These are phyloP conservation scores for Matsumyia berberina DNA, from an alignment of 2,888 invertebrate species.

Conservation along the genomic window DNA sequence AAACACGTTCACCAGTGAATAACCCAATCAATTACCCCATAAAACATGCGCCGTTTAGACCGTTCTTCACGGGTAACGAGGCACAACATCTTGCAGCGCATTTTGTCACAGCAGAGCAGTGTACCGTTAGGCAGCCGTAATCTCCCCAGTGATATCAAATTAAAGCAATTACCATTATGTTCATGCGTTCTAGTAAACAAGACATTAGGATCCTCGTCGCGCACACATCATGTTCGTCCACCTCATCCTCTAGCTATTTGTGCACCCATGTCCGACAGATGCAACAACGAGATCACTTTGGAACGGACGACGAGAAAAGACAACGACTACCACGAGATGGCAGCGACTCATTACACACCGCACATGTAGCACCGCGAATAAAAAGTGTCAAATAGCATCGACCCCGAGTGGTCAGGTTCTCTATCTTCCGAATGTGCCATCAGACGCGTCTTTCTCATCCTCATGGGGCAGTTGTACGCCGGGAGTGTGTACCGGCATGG, in stretches of 20 bases:
- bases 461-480: conserved; percentile 3
- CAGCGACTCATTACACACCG: conserved; percentile 61
- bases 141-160: conserved; percentile 61
- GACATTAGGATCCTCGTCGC: conserved; percentile 59
- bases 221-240: conserved; percentile 39
- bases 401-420: conserved; percentile 73
- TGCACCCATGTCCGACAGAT: conserved; percentile 46
- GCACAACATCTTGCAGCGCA: background rate
- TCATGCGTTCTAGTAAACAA: conserved; percentile 69
- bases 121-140: conserved; percentile 56
- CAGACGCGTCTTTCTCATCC: conserved; percentile 21
- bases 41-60: conserved; percentile 14
- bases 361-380: conserved; percentile 52
- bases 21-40: conserved; percentile 18
- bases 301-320: conserved; percentile 37
- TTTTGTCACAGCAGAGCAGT: conserved; percentile 19
- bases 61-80: conserved; percentile 27
- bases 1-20: background rate
- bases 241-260: background rate
- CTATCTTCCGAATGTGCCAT: conserved; percentile 48
- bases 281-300: conserved; percentile 69
- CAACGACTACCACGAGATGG: conserved; percentile 3
- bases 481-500: conserved; percentile 35
- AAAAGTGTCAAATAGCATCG: conserved; percentile 76
- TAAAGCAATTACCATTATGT: conserved; percentile 73